These are phyloP conservation scores for Syrrhaptes paradoxus DNA, from an alignment of 2,113 vertebrate genomes.

Conservation along the genomic window DNA sequence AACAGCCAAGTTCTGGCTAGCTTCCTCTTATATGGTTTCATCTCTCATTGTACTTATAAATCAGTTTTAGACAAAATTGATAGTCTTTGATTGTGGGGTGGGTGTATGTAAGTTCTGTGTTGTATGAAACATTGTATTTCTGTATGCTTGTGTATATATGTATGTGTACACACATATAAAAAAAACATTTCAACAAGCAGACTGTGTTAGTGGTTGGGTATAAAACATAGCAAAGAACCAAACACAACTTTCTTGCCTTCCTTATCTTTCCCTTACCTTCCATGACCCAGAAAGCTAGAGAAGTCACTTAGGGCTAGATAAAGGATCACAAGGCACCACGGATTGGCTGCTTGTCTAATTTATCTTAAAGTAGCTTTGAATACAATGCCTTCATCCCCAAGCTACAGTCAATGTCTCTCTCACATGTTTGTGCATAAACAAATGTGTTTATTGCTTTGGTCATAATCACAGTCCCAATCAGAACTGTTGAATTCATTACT, in stretches of 20 bases:
- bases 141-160: fast-evolving
- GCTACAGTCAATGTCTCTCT: neutral
- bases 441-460: neutral
- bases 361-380: neutral
- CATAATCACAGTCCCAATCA: neutral
- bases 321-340: neutral
- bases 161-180: neutral
- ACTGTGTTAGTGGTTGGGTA: neutral
- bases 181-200: neutral
- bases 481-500: neutral
- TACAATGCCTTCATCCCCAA: neutral
- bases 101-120: neutral
- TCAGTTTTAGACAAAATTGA: neutral
- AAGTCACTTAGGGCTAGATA: neutral
- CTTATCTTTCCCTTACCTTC: neutral
- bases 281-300: neutral
- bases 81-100: neutral
- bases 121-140: neutral
- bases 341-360: neutral
- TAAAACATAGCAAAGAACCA: neutral
- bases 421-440: neutral
- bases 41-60: neutral
- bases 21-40: neutral
- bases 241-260: neutral
- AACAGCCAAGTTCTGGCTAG: neutral